A percentile compares a stretch with the other conserved stretches of the same genome.
These are phyloP conservation scores for Dendroctonus valens DNA, from an alignment of 1,140 invertebrate genomes.

Conservation along the genomic window DNA sequence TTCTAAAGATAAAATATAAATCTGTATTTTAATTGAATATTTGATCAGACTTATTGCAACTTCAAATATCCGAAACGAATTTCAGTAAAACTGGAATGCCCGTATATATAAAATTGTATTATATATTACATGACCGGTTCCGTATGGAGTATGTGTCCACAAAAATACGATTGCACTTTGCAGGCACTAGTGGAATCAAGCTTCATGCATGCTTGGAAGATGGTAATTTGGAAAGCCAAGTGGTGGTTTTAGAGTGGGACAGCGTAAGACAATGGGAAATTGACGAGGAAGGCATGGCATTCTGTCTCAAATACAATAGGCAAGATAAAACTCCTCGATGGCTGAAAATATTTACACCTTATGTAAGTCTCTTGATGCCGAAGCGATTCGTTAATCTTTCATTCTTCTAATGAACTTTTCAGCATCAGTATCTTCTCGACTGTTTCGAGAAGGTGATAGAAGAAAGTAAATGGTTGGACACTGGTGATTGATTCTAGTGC, in stretches of 20 bases:
- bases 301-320: slow-evolving; percentile 83
- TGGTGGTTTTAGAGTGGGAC: slow-evolving; percentile 83
- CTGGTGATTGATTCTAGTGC: slow-evolving; percentile 61
- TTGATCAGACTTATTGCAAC: no score
- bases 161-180: no score
- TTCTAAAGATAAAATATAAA: no score
- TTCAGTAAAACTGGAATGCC: no score
- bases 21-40: no score
- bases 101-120: no score
- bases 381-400: neutral
- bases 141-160: no score
- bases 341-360: slow-evolving; percentile 88
- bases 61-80: no score
- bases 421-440: slow-evolving; percentile 91
- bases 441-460: slow-evolving; percentile 93
- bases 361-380: slow-evolving; percentile 66
- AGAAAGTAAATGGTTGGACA: slow-evolving; percentile 79
- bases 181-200: slow-evolving; percentile 63
- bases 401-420: slow-evolving; percentile 50
- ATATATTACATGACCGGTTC: no score
- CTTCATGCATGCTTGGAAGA: slow-evolving; percentile 86
- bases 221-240: slow-evolving; percentile 76
- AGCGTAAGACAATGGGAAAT: slow-evolving; percentile 80
- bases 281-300: slow-evolving; percentile 88
- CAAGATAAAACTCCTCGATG: slow-evolving; percentile 78